Evolutionary conservation across 1,140 invertebrate species (phyloP).

Genomic region (Dysdera silvatica): DNA sequence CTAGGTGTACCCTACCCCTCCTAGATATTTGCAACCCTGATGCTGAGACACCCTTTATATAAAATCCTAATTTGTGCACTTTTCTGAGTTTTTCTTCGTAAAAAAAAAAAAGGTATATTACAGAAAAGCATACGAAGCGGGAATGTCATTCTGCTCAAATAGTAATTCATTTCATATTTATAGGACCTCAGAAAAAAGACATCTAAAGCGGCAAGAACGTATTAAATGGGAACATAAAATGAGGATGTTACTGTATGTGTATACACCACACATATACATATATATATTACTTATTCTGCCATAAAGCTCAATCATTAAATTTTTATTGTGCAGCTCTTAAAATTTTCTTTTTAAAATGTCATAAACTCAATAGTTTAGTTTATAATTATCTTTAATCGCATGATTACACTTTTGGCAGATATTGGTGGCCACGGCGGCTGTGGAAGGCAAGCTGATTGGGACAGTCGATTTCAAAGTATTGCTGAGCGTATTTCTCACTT

Average conservation of each 20-base stretch:
- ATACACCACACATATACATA: neutral
- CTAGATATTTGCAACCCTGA: no score
- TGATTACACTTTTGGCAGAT: slow-evolving; percentile 34
- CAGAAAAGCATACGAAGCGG: no score
- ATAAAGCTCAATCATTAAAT: neutral
- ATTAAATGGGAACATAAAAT: neutral
- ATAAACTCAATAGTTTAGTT: neutral
- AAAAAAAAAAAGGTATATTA: no score
- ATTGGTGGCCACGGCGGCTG: slow-evolving; percentile 48
- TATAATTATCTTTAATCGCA: neutral
- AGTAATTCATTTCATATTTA: no score
- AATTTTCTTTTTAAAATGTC: neutral
- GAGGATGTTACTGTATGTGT: neutral
- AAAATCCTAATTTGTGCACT: no score
- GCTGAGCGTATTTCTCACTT: slow-evolving; percentile 35
- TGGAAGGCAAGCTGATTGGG: slow-evolving; percentile 45
- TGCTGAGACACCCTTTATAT: no score
- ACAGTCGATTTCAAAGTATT: slow-evolving; percentile 45
- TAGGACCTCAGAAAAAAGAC: no score
- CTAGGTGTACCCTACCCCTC: no score
- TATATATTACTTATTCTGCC: neutral
- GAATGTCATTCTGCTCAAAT: no score
- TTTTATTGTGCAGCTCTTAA: neutral
- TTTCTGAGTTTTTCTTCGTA: no score
- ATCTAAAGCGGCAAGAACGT: no score